Percentiles rank a stretch among this genome's conserved stretches.
These are phyloP conservation scores for Chondrosia reniformis DNA, from an alignment of 37 sponge, comb jelly and placozoan genomes.

Conservation along the genomic window DNA sequence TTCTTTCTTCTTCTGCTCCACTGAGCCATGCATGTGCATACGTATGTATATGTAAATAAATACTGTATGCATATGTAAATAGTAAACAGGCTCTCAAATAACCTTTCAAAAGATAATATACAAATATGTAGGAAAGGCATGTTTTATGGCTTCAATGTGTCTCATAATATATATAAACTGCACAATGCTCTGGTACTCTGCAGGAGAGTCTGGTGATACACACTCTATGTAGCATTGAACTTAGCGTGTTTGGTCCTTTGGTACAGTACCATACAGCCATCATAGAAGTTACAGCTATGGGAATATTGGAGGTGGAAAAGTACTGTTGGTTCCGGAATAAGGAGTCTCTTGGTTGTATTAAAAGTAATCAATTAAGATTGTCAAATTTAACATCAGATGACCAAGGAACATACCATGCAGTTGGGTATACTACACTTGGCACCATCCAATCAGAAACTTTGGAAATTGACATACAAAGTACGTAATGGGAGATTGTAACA, in stretches of 20 bases:
- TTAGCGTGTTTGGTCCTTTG: neutral
- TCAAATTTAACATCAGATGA: neutral
- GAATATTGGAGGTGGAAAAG: neutral
- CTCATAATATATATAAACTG: no score
- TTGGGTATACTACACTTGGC: neutral
- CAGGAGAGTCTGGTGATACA: neutral
- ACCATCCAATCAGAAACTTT: neutral
- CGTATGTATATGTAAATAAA: no score
- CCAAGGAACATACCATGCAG: neutral
- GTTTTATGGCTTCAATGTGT: no score
- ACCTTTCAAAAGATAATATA: no score
- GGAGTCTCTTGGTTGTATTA: neutral
- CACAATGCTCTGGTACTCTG: no score
- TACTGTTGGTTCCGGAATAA: constrained; percentile 15
- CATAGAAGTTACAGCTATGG: neutral
- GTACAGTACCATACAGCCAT: neutral
- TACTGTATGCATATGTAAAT: no score
- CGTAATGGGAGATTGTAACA: no score
- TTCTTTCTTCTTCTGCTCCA: neutral
- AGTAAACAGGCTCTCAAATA: no score
- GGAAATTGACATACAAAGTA: neutral
- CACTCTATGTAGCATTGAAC: neutral
- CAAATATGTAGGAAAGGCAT: no score
- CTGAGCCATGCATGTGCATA: no score
- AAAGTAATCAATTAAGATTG: neutral